Percentiles rank a stretch among this genome's conserved stretches.
phyloP scores from a whole-genome alignment of 2,888 invertebrate species.

The Ophraella communa region DNA sequence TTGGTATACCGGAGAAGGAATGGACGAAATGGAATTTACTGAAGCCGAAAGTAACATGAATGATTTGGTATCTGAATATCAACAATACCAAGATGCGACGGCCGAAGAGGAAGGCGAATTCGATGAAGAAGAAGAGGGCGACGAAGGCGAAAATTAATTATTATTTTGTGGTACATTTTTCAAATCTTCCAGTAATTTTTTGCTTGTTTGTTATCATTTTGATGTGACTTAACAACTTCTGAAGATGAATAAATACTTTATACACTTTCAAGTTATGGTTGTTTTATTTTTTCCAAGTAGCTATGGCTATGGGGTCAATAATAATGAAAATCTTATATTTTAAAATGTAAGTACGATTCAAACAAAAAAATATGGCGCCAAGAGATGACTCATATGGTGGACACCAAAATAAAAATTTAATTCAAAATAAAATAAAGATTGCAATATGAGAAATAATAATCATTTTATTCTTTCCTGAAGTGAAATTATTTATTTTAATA shows the following conservation, averaged over 20 bases:
- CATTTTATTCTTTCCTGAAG: too few species aligned
- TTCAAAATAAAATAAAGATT: too few species aligned
- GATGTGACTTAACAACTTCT: conserved; percentile 20
- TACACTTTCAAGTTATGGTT: conserved; percentile 24
- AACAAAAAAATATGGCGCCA: too few species aligned
- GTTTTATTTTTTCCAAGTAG: neutral
- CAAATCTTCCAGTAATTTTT: conserved; percentile 44
- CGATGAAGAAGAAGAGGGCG: conserved; percentile 77
- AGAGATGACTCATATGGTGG: too few species aligned
- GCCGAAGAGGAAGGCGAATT: conserved; percentile 84
- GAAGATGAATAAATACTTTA: conserved; percentile 25
- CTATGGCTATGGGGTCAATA: too few species aligned
- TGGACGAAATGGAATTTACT: conserved; percentile 97
- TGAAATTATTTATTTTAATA: too few species aligned
- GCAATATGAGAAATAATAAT: too few species aligned
- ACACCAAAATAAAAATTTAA: too few species aligned
- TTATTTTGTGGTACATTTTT: conserved; percentile 31
- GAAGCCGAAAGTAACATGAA: conserved; percentile 97
- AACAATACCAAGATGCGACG: conserved; percentile 91
- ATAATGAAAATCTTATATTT: too few species aligned
- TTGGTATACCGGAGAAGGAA: conserved; percentile 97
- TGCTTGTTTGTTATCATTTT: conserved; percentile 34
- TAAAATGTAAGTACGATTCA: too few species aligned
- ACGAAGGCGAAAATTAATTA: conserved; percentile 67
- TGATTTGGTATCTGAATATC: conserved; percentile 89